Percentiles rank a stretch among this genome's conserved stretches.
Conservation (phyloP, 2,888 invertebrate species). For the Drosophila neotestacea region DNA sequence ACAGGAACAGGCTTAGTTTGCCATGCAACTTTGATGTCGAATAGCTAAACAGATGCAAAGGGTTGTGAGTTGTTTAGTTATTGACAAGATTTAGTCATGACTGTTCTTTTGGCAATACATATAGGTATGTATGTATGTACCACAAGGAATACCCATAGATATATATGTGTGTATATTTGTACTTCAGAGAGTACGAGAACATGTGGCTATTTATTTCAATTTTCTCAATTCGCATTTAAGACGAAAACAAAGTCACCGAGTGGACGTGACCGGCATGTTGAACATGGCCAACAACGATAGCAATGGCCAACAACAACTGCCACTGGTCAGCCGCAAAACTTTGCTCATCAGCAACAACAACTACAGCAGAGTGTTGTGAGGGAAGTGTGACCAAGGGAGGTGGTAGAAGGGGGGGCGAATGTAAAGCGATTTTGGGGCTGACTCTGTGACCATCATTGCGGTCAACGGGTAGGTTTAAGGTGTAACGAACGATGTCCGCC, state of each 20-base stretch:
- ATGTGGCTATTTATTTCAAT: conserved; percentile 73
- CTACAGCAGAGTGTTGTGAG: neutral
- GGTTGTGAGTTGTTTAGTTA: conserved; percentile 17
- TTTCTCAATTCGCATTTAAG: conserved; percentile 80
- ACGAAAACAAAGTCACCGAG: conserved; percentile 76
- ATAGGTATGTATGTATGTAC: neutral
- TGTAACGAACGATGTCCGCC: conserved; percentile 73
- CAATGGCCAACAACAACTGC: conserved; percentile 39
- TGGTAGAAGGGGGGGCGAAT: conserved; percentile 15
- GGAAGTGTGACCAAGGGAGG: neutral
- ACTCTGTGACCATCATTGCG: conserved; percentile 75
- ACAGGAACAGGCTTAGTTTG: conserved; percentile 12
- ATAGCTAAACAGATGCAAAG: conserved; percentile 10
- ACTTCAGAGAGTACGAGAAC: conserved; percentile 46
- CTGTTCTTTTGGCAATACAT: neutral
- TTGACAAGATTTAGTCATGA: conserved; percentile 11
- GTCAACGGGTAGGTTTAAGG: conserved; percentile 72
- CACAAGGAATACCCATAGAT: conserved; percentile 1
- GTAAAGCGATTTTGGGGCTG: conserved; percentile 71
- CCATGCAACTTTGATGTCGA: conserved; percentile 15
- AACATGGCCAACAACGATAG: conserved; percentile 32
- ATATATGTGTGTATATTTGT: neutral
- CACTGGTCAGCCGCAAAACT: conserved; percentile 73
- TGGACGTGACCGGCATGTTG: conserved; percentile 73
- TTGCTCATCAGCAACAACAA: conserved; percentile 62